Conservation (phyloP, 2,113 vertebrate genomes). For the Cyprinus carpio region DNA sequence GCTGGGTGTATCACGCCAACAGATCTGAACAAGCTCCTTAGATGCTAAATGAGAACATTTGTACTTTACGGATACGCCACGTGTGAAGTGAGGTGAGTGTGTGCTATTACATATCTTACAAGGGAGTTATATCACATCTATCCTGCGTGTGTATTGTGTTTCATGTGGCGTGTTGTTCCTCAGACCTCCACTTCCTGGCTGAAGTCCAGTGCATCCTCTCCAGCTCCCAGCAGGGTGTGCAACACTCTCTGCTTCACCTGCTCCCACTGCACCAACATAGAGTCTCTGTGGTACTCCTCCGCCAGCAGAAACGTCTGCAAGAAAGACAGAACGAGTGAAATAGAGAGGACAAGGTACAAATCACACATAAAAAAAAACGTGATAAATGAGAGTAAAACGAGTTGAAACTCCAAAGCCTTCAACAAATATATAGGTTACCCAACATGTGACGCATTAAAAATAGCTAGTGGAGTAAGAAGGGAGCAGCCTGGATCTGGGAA, state of each 20-base stretch:
- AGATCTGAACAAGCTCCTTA: conserved; percentile 29
- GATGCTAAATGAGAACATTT: conserved; percentile 2
- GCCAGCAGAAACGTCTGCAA: conserved; percentile 93
- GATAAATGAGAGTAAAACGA: neutral
- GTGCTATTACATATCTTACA: neutral
- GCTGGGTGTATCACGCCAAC: neutral
- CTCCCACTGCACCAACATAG: conserved; percentile 98
- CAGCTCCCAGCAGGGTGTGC: conserved; percentile 92
- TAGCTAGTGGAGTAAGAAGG: conserved; percentile 39
- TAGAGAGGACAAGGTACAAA: neutral
- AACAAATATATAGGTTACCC: conserved; percentile 51
- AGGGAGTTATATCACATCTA: neutral
- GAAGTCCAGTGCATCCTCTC: conserved; percentile 95
- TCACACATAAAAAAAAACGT: neutral
- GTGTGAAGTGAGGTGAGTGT: neutral
- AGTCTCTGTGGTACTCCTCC: conserved; percentile 95
- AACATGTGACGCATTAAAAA: conserved; percentile 55
- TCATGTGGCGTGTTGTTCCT: conserved; percentile 15
- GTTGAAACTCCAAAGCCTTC: conserved; percentile 26
- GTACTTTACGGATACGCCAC: neutral
- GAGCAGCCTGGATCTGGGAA: conserved; percentile 39
- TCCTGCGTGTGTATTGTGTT: neutral
- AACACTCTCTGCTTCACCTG: conserved; percentile 97
- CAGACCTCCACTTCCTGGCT: conserved; percentile 94
- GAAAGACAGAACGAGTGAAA: neutral